Base-by-base conservation (phyloP, 2,888 invertebrate species). In the Sesamia inferens region DNA sequence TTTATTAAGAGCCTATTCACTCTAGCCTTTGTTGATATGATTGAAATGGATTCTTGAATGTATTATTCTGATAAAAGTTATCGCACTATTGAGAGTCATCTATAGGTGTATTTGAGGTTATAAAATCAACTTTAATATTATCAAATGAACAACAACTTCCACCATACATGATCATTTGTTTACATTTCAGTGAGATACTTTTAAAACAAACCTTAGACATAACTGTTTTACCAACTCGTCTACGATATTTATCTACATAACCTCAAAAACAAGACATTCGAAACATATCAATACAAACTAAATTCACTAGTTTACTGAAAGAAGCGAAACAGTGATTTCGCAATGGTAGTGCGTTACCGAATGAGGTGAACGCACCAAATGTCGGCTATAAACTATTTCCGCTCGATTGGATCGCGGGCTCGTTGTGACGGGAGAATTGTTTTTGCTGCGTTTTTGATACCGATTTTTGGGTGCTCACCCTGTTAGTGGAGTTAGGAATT, bases 351-450 rank as follows among this genome's bases (percentile, higher is more conserved):
- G 72, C 71, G 79, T 79, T 81, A 79, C 83, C 75, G 84, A 89
- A 89, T 88, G 88, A 89, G 90, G 90, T 91, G 89, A 89, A 87
- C 84, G 88, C 64, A 87, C 88, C 88, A 83, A 92, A 92, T 88
- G 88, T 84, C 75, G 81, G 85, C 87, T 86, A 89, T 93, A 91
- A 90, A 92, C 87, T 88, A 90, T 91, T 93, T 92, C 91, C 92
- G 88, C 85, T 82, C 89, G 85, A 91, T 92, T 89, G 88, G 69
- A 39, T 7, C 70, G 73, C 65, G 81, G 66, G 70, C 72, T 78
- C 74, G 71, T 63, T 71, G 72, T 71, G 72, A 78, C 55, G 68
- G 76, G 62, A 31, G 65, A 79, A 85, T 85, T 83, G 85, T 81
- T 85, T 87, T 86, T 85, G 76, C 71, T 74, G 66, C 81, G 72